A percentile compares a stretch with the other conserved stretches of the same genome.
phyloP scores from a whole-genome alignment of 2,797 vertebrate genomes.

The Steatocranus sp. region DNA sequence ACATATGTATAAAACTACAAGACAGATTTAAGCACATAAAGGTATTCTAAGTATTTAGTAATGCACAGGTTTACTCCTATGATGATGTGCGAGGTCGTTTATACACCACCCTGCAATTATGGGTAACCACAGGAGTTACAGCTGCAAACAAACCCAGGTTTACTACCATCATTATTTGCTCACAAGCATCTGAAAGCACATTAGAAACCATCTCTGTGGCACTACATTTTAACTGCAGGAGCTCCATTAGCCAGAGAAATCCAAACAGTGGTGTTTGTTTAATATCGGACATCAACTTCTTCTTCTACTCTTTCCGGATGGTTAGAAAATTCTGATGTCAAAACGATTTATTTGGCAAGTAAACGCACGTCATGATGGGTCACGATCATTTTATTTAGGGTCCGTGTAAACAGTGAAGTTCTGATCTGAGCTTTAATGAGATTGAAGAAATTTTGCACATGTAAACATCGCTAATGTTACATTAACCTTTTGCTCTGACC shows the following conservation, averaged over 20 bases:
- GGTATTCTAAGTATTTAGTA: not conserved
- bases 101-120: not conserved
- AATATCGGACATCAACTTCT: not conserved
- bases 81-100: not conserved
- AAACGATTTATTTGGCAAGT: not conserved
- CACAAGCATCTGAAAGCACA: not conserved
- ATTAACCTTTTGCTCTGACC: not conserved
- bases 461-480: not conserved
- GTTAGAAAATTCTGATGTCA: not conserved
- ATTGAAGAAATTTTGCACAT: not conserved
- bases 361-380: not conserved
- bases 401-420: not conserved
- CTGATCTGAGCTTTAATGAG: not conserved
- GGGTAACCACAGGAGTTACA: not conserved
- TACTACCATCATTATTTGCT: not conserved
- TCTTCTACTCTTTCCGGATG: not conserved
- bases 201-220: not conserved
- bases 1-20: not conserved
- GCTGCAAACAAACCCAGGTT: not conserved
- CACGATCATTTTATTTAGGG: not conserved
- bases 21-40: not conserved
- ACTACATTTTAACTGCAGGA: not conserved
- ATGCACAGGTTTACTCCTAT: not conserved
- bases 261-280: not conserved
- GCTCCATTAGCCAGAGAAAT: not conserved